These are phyloP conservation scores for Beris chalybata DNA, from an alignment of 2,888 invertebrate genomes.

Conservation along the genomic window DNA sequence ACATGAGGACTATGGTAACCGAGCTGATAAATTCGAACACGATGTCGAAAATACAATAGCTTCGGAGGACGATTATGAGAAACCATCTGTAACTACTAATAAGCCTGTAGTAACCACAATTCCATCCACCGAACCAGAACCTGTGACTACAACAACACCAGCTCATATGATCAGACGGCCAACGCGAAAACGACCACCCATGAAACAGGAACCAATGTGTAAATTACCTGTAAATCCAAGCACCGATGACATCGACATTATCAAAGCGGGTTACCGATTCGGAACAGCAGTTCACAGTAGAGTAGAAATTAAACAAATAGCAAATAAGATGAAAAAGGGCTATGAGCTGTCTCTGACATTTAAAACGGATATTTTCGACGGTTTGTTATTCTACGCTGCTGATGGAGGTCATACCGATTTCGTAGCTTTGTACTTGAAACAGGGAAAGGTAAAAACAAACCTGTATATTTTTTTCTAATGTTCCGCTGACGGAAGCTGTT, in stretches of 20 bases:
- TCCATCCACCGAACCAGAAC: slow-evolving; percentile 40
- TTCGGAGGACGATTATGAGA: not conserved
- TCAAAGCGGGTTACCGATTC: slow-evolving; percentile 52
- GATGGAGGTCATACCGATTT: slow-evolving; percentile 68
- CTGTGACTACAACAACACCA: slow-evolving; percentile 33
- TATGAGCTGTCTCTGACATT: slow-evolving; percentile 79
- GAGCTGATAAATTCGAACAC: not conserved
- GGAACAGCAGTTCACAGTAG: slow-evolving; percentile 68
- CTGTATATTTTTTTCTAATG: slow-evolving; percentile 35
- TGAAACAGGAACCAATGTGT: slow-evolving; percentile 45
- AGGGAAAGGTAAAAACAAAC: slow-evolving; percentile 65
- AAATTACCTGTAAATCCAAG: slow-evolving; percentile 52
- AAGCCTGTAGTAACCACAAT: slow-evolving; percentile 43
- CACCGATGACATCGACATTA: slow-evolving; percentile 52
- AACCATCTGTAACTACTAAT: slow-evolving; percentile 19
- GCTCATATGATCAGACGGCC: slow-evolving; percentile 46
- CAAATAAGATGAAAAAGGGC: slow-evolving; percentile 64
- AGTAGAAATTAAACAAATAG: slow-evolving; percentile 68
- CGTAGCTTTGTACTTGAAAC: slow-evolving; percentile 73
- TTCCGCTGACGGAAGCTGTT: slow-evolving; percentile 7
- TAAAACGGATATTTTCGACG: slow-evolving; percentile 70
- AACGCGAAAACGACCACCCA: slow-evolving; percentile 45
- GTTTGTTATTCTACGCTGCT: slow-evolving; percentile 81
- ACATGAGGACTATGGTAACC: not conserved
- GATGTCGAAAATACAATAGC: not conserved